Evolutionary conservation across 2,797 vertebrate species (phyloP).

Genomic region (Characodon lateralis): DNA sequence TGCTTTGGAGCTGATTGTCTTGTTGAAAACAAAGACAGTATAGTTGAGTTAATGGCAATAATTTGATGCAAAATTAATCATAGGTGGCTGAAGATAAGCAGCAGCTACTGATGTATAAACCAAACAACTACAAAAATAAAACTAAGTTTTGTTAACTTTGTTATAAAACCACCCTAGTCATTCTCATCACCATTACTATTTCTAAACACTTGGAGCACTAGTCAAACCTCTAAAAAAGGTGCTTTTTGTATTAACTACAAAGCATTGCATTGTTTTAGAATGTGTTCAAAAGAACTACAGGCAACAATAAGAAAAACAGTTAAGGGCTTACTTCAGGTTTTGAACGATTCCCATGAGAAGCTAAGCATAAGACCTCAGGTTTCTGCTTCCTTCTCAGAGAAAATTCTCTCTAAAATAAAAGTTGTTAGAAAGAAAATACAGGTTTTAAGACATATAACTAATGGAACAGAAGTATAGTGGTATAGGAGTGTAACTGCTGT

Average conservation of each 20-base stretch:
- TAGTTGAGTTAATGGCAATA: constrained; percentile 33
- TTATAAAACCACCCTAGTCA: constrained; percentile 57
- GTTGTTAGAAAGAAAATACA: constrained; percentile 25
- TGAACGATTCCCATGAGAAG: constrained; percentile 42
- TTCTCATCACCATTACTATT: constrained; percentile 49
- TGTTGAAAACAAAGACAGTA: constrained; percentile 64
- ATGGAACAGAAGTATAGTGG: constrained; percentile 53
- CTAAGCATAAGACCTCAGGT: constrained; percentile 37
- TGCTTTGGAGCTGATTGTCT: constrained; percentile 73
- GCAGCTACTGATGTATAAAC: constrained; percentile 17
- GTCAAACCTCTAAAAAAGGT: constrained; percentile 68
- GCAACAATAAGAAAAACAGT: constrained; percentile 64
- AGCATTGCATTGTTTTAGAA: constrained; percentile 77
- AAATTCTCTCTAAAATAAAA: constrained; percentile 41
- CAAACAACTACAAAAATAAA: constrained; percentile 22
- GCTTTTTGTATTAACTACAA: constrained; percentile 74
- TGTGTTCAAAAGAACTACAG: constrained; percentile 77
- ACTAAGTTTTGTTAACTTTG: constrained; percentile 51
- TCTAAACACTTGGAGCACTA: constrained; percentile 58
- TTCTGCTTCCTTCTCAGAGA: constrained; percentile 41
- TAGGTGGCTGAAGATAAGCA: constrained; percentile 24
- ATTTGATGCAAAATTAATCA: constrained; percentile 8
- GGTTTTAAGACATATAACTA: constrained; percentile 43
- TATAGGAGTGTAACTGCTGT: constrained; percentile 70
- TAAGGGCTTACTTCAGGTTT: constrained; percentile 69